Conservation (phyloP, 2,888 invertebrate genomes). For the Eupithecia insigniata region DNA sequence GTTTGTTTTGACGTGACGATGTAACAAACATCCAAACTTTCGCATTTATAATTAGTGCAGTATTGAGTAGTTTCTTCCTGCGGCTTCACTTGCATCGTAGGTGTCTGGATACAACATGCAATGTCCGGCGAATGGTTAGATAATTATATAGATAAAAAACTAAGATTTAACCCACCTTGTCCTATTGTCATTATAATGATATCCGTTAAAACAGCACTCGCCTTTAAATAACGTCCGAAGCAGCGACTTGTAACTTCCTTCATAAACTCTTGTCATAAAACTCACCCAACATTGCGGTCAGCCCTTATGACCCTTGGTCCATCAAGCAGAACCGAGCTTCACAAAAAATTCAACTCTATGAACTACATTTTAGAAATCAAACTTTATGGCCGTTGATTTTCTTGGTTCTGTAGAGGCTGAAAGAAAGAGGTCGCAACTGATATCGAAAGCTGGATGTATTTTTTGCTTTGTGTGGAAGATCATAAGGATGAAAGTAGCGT, state of each 20-base stretch:
- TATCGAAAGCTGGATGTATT: conserved; percentile 5
- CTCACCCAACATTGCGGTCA: conserved; percentile 58
- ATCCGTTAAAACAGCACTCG: conserved; percentile 49
- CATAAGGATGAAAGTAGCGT: conserved; percentile 20
- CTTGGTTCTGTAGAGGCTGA: conserved; percentile 18
- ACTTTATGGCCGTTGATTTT: conserved; percentile 9
- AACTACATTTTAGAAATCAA: background rate
- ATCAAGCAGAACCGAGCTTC: conserved; percentile 49
- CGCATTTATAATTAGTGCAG: no score
- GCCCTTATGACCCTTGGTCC: conserved; percentile 50
- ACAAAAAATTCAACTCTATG: conserved; percentile 18
- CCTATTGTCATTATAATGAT: conserved; percentile 35
- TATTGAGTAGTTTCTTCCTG: background rate
- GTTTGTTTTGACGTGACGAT: no score
- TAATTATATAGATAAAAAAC: background rate
- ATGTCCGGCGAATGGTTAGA: background rate
- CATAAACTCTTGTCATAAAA: conserved; percentile 65
- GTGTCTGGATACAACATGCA: background rate
- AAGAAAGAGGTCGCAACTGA: conserved; percentile 21
- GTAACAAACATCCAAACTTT: no score
- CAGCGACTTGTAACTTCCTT: conserved; percentile 76
- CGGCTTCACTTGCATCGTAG: background rate
- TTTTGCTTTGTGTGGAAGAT: background rate
- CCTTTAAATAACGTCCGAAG: conserved; percentile 66
- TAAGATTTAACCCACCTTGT: conserved; percentile 9